A percentile compares a stretch with the other conserved stretches of the same genome.
Conservation (phyloP, 64 coral and sea anemone species). For the Porites lutea region DNA sequence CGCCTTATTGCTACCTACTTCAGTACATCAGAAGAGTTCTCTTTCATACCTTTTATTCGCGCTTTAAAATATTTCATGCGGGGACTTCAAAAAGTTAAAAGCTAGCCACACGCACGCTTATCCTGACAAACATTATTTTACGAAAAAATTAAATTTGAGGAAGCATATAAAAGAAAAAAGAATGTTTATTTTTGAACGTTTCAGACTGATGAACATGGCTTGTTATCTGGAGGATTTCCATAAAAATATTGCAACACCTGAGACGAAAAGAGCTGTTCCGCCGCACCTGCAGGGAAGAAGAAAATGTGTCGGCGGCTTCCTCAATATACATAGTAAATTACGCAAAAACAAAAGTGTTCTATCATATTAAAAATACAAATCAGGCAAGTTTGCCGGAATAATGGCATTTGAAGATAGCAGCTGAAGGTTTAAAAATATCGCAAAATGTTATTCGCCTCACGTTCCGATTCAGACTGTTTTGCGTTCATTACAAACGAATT, state of each 20-base stretch:
- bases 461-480: background rate
- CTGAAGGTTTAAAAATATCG: constrained; percentile 5
- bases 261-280: constrained; percentile 28
- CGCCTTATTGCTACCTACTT: too few species aligned
- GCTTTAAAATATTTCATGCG: too few species aligned
- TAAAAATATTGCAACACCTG: constrained; percentile 31
- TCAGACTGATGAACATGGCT: background rate
- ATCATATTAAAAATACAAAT: background rate
- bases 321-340: background rate
- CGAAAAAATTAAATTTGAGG: too few species aligned
- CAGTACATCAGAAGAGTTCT: too few species aligned
- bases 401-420: background rate
- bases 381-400: background rate
- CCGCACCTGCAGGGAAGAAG: constrained; percentile 17
- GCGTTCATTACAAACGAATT: background rate
- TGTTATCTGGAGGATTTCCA: constrained; percentile 28
- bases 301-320: background rate
- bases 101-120: too few species aligned
- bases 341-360: background rate
- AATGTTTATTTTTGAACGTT: background rate
- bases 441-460: background rate
- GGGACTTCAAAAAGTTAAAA: too few species aligned
- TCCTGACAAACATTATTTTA: too few species aligned
- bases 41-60: too few species aligned
- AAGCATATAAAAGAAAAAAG: too few species aligned